A percentile compares a stretch with the other conserved stretches of the same genome.
These are phyloP conservation scores for Cephus spinipes DNA, from an alignment of 2,888 invertebrate species.

Conservation along the genomic window DNA sequence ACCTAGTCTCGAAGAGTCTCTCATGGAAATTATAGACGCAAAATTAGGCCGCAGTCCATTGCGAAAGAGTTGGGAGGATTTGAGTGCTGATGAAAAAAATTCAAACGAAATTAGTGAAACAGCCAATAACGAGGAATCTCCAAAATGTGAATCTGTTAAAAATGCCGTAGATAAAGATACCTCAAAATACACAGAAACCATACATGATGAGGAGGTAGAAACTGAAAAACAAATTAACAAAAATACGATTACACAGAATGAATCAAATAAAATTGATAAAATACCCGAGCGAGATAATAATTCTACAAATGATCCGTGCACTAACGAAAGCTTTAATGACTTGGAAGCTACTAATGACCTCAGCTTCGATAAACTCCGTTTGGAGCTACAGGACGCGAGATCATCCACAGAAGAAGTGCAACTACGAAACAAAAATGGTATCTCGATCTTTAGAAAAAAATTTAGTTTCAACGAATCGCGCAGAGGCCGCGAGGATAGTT, in stretches of 20 bases:
- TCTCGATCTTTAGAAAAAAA: constrained; percentile 47
- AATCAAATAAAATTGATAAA: background rate
- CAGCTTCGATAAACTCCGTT: constrained; percentile 48
- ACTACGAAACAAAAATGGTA: constrained; percentile 5
- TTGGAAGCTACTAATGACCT: constrained; percentile 36
- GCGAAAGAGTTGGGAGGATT: constrained; percentile 43
- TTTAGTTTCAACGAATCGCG: constrained; percentile 24
- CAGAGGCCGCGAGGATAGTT: constrained; percentile 4
- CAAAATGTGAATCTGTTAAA: constrained; percentile 4
- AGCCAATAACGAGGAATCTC: background rate
- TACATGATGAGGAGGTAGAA: constrained; percentile 10
- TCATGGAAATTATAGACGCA: constrained; percentile 62
- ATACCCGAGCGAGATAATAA: constrained; percentile 27
- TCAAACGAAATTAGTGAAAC: background rate
- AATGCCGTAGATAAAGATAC: background rate
- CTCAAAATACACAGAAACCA: background rate
- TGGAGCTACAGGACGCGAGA: constrained; percentile 37
- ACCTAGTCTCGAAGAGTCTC: constrained; percentile 59
- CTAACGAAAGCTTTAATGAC: constrained; percentile 23
- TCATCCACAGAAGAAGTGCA: constrained; percentile 5
- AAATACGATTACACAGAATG: background rate
- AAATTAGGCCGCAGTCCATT: constrained; percentile 54
- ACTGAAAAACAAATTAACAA: background rate
- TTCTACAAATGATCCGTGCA: constrained; percentile 19
- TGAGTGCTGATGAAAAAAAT: constrained; percentile 18